Conservation (phyloP, 23 tunicate genomes). For the Styela plicata region DNA sequence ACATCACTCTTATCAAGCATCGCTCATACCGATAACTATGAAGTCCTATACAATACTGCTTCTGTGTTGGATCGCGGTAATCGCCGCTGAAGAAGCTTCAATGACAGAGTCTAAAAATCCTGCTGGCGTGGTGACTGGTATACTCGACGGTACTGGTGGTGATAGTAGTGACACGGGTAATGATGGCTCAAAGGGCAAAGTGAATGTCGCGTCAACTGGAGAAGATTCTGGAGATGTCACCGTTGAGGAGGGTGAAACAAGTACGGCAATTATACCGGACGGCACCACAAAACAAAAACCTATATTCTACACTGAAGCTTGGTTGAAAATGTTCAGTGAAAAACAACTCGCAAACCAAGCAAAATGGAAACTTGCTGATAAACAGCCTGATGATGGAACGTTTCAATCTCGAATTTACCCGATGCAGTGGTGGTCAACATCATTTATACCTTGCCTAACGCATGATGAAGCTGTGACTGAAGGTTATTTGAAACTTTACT, state of each 20-base stretch:
- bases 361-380: conserved; percentile 10
- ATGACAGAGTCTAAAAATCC: too few species aligned
- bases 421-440: conserved; percentile 6
- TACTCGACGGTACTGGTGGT: background rate
- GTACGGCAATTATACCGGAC: background rate
- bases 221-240: background rate
- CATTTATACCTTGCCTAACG: background rate
- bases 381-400: background rate
- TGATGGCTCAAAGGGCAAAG: background rate
- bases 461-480: background rate
- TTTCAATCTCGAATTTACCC: background rate
- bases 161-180: background rate
- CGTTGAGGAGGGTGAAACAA: background rate
- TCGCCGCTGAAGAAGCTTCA: background rate
- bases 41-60: background rate
- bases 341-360: background rate
- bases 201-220: too few species aligned
- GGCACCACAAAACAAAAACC: background rate
- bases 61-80: background rate
- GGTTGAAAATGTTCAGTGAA: background rate
- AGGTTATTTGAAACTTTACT: background rate
- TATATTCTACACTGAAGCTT: background rate
- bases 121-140: too few species aligned
- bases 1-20: too few species aligned
- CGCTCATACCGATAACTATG: too few species aligned